Conservation (phyloP, 2,888 invertebrate species). For the Ornithoptera priamus region DNA sequence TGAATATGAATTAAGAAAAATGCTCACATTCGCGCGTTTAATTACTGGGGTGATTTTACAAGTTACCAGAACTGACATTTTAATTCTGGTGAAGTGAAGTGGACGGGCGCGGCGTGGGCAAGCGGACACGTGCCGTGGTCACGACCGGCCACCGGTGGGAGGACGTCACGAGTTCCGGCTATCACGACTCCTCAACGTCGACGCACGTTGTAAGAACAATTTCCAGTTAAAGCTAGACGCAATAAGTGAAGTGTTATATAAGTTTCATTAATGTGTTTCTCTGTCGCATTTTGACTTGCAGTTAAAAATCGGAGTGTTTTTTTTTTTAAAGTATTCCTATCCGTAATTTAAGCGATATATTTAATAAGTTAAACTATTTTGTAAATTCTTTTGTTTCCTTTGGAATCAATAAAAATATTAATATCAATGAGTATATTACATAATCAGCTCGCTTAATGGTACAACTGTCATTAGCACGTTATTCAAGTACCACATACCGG, state of each 20-base stretch:
- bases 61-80: constrained; percentile 48
- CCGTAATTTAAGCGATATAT: no score
- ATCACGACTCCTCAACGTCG: constrained; percentile 39
- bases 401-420: no score
- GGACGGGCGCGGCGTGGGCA: constrained; percentile 34
- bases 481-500: no score
- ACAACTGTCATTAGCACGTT: no score
- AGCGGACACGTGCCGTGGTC: constrained; percentile 65
- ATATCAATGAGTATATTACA: no score
- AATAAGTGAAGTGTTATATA: neutral
- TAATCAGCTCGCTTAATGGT: no score
- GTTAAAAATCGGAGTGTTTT: no score
- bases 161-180: constrained; percentile 51
- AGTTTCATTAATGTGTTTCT: neutral
- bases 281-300: no score
- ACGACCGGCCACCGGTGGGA: constrained; percentile 45
- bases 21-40: constrained; percentile 5
- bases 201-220: constrained; percentile 7
- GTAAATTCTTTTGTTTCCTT: no score
- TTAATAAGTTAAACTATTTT: no score
- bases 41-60: constrained; percentile 10
- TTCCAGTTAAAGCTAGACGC: neutral
- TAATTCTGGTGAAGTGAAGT: constrained; percentile 55
- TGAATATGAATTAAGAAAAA: no score
- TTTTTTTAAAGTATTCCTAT: no score